Evolutionary conservation across 1,140 invertebrate species (phyloP).

Genomic region (Harlomillsia oculata): DNA sequence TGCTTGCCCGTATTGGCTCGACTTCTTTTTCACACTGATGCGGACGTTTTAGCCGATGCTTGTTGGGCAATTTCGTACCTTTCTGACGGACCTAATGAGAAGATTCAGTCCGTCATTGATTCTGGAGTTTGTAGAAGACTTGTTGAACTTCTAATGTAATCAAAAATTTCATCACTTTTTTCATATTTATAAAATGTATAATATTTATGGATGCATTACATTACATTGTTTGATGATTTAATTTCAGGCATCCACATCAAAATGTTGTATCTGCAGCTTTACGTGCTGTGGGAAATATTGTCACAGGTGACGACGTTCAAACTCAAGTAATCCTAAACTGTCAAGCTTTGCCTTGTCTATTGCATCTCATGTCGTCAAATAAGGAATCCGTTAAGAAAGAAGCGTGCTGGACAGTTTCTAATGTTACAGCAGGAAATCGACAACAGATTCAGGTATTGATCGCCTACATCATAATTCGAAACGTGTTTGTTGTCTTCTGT

Average conservation of each 20-base stretch:
- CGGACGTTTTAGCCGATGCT: constrained; percentile 85
- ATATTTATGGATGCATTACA: background rate
- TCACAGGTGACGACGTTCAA: constrained; percentile 94
- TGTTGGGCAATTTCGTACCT: constrained; percentile 93
- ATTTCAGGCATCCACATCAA: constrained; percentile 67
- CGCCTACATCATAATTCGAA: constrained; percentile 1
- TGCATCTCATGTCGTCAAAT: constrained; percentile 63
- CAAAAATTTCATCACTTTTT: constrained; percentile 26
- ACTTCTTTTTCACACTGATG: constrained; percentile 77
- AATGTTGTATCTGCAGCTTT: constrained; percentile 91
- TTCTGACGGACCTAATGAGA: constrained; percentile 94
- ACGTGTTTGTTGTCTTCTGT: background rate
- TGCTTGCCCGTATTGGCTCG: constrained; percentile 78
- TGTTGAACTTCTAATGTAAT: constrained; percentile 85
- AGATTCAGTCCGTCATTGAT: constrained; percentile 96
- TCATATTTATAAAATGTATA: background rate
- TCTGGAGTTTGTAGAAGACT: constrained; percentile 86
- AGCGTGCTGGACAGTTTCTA: constrained; percentile 96
- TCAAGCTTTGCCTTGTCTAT: constrained; percentile 73
- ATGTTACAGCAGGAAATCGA: constrained; percentile 93
- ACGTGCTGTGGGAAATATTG: constrained; percentile 92
- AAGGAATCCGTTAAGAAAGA: constrained; percentile 89
- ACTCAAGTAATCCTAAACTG: constrained; percentile 91
- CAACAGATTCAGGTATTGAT: constrained; percentile 72
- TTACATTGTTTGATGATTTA: constrained; percentile 16